Evolutionary conservation across 2,113 vertebrate genomes (phyloP).

Genomic region (Danio rerio): DNA sequence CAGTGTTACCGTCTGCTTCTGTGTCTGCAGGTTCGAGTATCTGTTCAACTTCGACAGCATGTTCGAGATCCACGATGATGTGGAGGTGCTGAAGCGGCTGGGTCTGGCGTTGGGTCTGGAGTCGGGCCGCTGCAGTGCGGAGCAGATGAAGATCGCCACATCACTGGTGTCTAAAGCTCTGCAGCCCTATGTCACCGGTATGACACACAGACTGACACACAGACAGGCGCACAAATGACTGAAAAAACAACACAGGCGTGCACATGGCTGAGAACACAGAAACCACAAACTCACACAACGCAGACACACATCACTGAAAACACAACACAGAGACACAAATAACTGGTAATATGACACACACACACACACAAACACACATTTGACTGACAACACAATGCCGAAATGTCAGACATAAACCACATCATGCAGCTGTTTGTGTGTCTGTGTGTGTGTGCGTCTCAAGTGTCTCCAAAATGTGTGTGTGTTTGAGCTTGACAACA

Average conservation of each 20-base stretch:
- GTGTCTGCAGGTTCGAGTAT: slow-evolving; percentile 89
- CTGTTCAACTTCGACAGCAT: slow-evolving; percentile 99
- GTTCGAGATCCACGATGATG: slow-evolving; percentile 98
- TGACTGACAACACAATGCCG: no score
- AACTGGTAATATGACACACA: no score
- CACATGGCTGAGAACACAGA: no score
- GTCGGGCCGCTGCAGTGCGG: slow-evolving; percentile 90
- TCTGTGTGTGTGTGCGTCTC: neutral
- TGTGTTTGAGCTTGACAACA: no score
- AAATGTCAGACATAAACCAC: no score
- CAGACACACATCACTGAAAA: no score
- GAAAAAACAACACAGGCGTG: no score
- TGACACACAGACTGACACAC: slow-evolving; percentile 51
- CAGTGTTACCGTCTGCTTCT: neutral
- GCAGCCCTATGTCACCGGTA: slow-evolving; percentile 97
- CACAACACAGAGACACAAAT: no score
- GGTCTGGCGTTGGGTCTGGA: slow-evolving; percentile 97
- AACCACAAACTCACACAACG: no score
- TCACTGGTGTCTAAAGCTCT: slow-evolving; percentile 94
- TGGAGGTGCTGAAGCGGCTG: slow-evolving; percentile 98
- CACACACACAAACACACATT: no score
- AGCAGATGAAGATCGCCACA: slow-evolving; percentile 90
- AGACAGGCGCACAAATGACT: no score
- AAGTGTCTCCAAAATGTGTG: no score
- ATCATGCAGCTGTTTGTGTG: fast-evolving